phyloP scores from a whole-genome alignment of 2,888 invertebrate genomes.

The Norana najaformis region DNA sequence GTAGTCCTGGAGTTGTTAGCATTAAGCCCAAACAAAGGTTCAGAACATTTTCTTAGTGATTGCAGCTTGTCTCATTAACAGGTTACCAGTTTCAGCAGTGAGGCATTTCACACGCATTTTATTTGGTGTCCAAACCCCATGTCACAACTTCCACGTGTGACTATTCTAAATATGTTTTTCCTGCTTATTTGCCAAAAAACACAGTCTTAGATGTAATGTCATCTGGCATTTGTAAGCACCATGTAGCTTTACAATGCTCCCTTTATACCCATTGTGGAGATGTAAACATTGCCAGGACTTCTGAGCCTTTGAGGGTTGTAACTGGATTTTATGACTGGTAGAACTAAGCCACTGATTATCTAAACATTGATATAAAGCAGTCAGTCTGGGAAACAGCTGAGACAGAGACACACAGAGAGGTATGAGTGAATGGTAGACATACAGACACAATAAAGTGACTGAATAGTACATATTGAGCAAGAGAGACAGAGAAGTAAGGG shows the following conservation, averaged over 20 bases:
- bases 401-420: background rate
- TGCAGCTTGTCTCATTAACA: background rate
- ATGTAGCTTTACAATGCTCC: background rate
- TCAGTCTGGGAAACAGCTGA: background rate
- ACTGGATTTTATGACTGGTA: background rate
- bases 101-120: background rate
- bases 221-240: background rate
- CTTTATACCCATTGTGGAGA: background rate
- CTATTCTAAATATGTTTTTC: background rate
- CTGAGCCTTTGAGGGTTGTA: slow-evolving; percentile 7
- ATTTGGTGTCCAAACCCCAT: background rate
- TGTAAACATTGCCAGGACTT: background rate
- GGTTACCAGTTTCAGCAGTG: background rate
- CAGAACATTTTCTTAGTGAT: background rate
- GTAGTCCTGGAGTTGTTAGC: background rate
- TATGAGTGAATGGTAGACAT: too few relatives aligned
- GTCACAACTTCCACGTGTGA: background rate
- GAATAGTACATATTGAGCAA: background rate
- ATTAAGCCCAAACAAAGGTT: background rate
- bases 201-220: background rate
- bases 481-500: background rate
- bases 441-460: too few relatives aligned
- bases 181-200: background rate
- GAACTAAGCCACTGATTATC: background rate
- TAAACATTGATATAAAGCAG: slow-evolving; percentile 13